These are phyloP conservation scores for Cyprinodon diabolis DNA, from an alignment of 2,797 vertebrate genomes.

Conservation along the genomic window DNA sequence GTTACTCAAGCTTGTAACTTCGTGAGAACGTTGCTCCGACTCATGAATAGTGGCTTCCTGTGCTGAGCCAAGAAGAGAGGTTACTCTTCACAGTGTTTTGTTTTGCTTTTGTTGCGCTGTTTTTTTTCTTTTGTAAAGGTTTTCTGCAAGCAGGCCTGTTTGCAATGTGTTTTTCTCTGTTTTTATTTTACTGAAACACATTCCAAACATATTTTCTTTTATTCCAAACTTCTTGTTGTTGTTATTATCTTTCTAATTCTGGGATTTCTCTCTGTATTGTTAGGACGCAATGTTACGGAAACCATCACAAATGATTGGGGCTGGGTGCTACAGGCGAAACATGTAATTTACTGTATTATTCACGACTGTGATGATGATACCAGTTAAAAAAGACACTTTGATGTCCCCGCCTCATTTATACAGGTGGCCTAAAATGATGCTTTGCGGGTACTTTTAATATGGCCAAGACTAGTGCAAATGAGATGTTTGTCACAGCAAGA, in stretches of 20 bases:
- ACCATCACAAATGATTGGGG: not conserved
- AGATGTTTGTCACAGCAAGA: too few relatives aligned
- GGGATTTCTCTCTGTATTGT: not conserved
- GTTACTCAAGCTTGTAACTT: not conserved
- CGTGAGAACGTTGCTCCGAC: not conserved
- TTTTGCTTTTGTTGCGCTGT: constrained; percentile 7
- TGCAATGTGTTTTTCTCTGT: not conserved
- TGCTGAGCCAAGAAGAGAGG: not conserved
- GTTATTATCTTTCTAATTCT: not conserved
- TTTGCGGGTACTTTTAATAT: too few relatives aligned
- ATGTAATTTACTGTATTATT: not conserved
- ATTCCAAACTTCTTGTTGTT: not conserved
- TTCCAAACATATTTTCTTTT: not conserved
- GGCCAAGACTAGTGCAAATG: too few relatives aligned
- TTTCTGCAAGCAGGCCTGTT: constrained; percentile 15
- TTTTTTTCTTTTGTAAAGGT: constrained; percentile 16
- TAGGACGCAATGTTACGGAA: not conserved
- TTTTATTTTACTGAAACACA: constrained; percentile 1
- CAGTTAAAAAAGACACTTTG: not conserved
- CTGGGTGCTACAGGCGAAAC: not conserved
- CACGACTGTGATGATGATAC: not conserved
- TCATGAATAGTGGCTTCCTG: not conserved
- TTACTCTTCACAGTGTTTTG: not conserved
- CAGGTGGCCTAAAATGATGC: too few relatives aligned
- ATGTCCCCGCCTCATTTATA: not conserved